Percentiles rank a stretch among this genome's conserved stretches.
phyloP scores from a whole-genome alignment of 2,888 invertebrate species.

The Melanchra persicariae region DNA sequence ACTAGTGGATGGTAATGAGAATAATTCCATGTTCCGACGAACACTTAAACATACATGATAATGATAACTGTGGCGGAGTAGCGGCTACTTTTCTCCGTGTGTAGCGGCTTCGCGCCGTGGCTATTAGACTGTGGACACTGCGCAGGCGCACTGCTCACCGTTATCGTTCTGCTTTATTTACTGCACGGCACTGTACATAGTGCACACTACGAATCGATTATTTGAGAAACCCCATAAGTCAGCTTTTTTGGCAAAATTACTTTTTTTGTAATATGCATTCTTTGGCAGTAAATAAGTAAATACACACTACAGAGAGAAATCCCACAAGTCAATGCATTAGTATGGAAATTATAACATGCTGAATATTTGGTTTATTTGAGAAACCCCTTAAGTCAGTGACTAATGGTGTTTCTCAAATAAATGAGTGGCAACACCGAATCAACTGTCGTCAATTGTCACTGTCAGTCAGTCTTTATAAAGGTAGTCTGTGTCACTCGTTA shows the following conservation, averaged over 20 bases:
- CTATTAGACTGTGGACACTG: slow-evolving; percentile 79
- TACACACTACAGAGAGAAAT: slow-evolving; percentile 21
- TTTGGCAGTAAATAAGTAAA: slow-evolving; percentile 11
- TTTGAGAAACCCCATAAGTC: too few relatives aligned
- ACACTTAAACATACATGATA: slow-evolving; percentile 24
- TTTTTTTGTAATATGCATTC: slow-evolving; percentile 5
- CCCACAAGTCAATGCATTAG: slow-evolving; percentile 24
- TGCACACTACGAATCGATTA: too few relatives aligned
- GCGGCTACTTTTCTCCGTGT: slow-evolving; percentile 71
- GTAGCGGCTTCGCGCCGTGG: slow-evolving; percentile 69
- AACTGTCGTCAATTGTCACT: slow-evolving; percentile 1
- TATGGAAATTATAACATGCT: slow-evolving; percentile 16
- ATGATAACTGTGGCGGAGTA: slow-evolving; percentile 45
- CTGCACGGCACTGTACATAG: slow-evolving; percentile 66
- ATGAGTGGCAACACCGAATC: slow-evolving; percentile 8
- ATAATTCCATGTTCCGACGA: slow-evolving; percentile 8
- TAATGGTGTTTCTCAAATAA: slow-evolving; percentile 27
- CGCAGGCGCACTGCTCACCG: slow-evolving; percentile 81
- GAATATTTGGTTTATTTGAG: slow-evolving; percentile 21
- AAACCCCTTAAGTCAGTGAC: slow-evolving; percentile 26
- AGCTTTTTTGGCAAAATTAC: slow-evolving; percentile 1
- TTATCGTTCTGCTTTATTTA: slow-evolving; percentile 84
- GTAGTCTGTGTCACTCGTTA: slow-evolving; percentile 5
- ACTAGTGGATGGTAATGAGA: slow-evolving; percentile 4
- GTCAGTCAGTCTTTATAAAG: slow-evolving; percentile 11